phyloP scores from a whole-genome alignment of 2,113 vertebrate genomes.

The Channa maculata region DNA sequence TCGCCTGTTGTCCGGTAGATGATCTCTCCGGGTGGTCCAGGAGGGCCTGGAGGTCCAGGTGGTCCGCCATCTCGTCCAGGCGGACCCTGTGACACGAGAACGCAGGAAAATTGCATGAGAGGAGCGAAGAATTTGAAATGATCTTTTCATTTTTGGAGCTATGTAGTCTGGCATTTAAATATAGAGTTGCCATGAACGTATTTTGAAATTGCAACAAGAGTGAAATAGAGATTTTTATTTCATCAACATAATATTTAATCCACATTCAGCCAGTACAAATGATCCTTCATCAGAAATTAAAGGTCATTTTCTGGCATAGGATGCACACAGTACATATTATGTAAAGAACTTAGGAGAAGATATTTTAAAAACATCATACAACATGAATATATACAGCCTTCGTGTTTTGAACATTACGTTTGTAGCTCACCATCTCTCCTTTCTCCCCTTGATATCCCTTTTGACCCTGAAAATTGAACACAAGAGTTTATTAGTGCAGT shows the following conservation, averaged over 20 bases:
- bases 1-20: slow-evolving; percentile 63
- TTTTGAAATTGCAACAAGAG: too few relatives aligned
- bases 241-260: too few relatives aligned
- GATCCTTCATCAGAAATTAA: too few relatives aligned
- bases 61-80: slow-evolving; percentile 84
- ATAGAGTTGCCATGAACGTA: too few relatives aligned
- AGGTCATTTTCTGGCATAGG: too few relatives aligned
- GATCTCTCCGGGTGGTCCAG: slow-evolving; percentile 88
- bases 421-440: slow-evolving; percentile 86
- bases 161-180: too few relatives aligned
- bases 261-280: too few relatives aligned
- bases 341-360: too few relatives aligned
- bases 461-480: slow-evolving; percentile 83
- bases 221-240: too few relatives aligned
- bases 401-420: neutral
- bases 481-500: neutral
- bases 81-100: slow-evolving; percentile 83
- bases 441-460: slow-evolving; percentile 87
- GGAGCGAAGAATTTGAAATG: neutral
- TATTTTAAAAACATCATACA: neutral
- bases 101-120: neutral
- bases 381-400: neutral
- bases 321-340: too few relatives aligned
- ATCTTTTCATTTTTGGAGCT: too few relatives aligned
- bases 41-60: slow-evolving; percentile 87